Evolutionary conservation across 2,888 invertebrate species (phyloP), one percentile per base, ranked within the genome.

Genomic region (Tipula lateralis): DNA sequence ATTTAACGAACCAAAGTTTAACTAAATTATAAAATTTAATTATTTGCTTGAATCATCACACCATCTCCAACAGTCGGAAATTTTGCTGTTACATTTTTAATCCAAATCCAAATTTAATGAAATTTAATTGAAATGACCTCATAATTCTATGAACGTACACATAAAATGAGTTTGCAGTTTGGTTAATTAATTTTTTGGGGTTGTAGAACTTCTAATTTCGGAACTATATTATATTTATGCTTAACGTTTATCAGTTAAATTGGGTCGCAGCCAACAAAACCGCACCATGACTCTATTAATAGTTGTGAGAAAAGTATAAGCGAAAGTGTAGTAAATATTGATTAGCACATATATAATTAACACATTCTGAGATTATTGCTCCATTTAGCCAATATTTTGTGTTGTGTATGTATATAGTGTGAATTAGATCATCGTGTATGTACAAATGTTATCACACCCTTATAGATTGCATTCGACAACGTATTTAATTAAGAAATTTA

Each of bases 81-180:
- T 9, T 66, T 24, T 66, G 19, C 66, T 66, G 66, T 66, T 66
- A 66, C 24, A 66, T 24, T 66, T 66, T 24, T 66, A 66, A 66
- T 66, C 66, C 66, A 66, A 24, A 44, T 44, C 12, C 16, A 50
- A n/a, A 16, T 50, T 50, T 50, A 50, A 50, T 66, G 24, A 24
- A 24, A 66, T 66, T 66, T 66, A 66, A 66, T 66, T 66, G 12
- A 66, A 66, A 66, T 66, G 66, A 66, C 66, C 66, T 66, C 66
- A 66, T 66, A 66, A 24, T 66, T 66, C 9, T 66, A 66, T 44
- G 16, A 2, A 39, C 13, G 1, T 44, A 19, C 6, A 44, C 2
- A 66, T 19, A 66, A 19, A 66, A 24, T 66, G 66, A 66, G 3
- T 12, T 66, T 66, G 66, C 66, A 66, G 66, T 24, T 66, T 66